phyloP scores from a whole-genome alignment of 2,113 vertebrate genomes.

The Coracopsis vasa region DNA sequence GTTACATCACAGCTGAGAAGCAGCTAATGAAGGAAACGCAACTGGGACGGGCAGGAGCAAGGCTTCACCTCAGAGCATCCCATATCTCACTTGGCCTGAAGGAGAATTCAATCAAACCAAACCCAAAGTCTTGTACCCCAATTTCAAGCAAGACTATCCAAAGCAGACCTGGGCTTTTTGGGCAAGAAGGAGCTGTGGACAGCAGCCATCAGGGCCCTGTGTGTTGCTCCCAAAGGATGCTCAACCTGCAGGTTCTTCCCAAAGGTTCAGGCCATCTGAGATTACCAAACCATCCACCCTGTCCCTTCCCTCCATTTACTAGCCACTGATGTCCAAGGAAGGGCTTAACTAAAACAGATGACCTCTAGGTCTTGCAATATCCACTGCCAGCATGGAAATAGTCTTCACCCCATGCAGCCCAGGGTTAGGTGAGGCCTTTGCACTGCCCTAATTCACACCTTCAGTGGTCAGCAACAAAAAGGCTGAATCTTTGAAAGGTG shows the following conservation, averaged over 20 bases:
- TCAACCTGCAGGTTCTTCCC: background rate
- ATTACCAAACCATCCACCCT: background rate
- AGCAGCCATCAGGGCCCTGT: fast-evolving
- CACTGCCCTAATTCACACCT: background rate
- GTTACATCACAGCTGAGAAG: background rate
- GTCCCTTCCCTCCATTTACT: background rate
- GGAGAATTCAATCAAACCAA: background rate
- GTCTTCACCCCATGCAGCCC: fast-evolving
- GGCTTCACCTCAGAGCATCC: background rate
- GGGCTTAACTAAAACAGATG: background rate
- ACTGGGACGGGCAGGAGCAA: fast-evolving
- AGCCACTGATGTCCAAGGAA: background rate
- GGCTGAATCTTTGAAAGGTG: background rate
- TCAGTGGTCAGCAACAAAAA: background rate
- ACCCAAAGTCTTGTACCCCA: fast-evolving
- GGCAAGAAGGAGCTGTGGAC: background rate
- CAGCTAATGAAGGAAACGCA: background rate
- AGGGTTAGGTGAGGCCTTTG: background rate
- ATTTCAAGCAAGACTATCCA: background rate
- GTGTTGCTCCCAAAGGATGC: background rate
- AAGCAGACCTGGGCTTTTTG: background rate
- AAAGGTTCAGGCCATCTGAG: fast-evolving
- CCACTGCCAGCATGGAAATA: background rate
- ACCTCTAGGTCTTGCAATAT: background rate
- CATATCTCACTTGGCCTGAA: background rate